Evolutionary conservation across 2,888 invertebrate species (phyloP), one percentile per base, ranked within the genome.

Genomic region (Caenorhabditis sp.): DNA sequence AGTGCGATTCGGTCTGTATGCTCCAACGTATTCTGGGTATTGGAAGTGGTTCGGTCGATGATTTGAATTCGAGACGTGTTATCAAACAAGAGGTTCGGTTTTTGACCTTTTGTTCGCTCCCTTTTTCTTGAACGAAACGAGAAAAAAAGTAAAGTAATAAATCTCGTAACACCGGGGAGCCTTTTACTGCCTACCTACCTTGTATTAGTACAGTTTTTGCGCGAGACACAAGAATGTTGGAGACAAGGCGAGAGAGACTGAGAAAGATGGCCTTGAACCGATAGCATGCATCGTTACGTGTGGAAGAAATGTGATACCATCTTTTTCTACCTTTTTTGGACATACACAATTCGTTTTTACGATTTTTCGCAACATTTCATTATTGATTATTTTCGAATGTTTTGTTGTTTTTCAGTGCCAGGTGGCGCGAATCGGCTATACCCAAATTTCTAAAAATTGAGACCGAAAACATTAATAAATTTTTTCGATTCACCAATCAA

Each of bases 271-370:
- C 57, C 57, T 58, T 58, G 57, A 58, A 58, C 57, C 57, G 36
- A 58, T 63, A 66, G 70, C 70, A 70, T 70, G 70, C 66, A 70
- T 70, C 63, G 70, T 66, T 67, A 70, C 66, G 70, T 25, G 26
- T 23, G 23, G 56, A 26, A 21, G 26, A 26, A 56, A 17, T 21
- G 56, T 56, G 17, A 23, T 53, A 53, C 23, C 21, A 53, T 53
- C 23, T 53, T 53, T 53, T 21, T 53, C 53, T 53, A 53, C 53
- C 21, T 10, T 26, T 7, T 56, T 25, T 56, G 25, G 25, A 56
- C 26, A 26, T 21, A 5, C 7, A 50, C 52, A 10, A 52, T 52
- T 52, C 50, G 17, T 23, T 52, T 20, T 23, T 20, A 52, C 52
- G 21, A 52, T 23, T 52, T 52, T 52, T 52, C 23, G 23, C 21